Conservation (phyloP, 2,888 invertebrate genomes). For the Scaptomyza tumidula region DNA sequence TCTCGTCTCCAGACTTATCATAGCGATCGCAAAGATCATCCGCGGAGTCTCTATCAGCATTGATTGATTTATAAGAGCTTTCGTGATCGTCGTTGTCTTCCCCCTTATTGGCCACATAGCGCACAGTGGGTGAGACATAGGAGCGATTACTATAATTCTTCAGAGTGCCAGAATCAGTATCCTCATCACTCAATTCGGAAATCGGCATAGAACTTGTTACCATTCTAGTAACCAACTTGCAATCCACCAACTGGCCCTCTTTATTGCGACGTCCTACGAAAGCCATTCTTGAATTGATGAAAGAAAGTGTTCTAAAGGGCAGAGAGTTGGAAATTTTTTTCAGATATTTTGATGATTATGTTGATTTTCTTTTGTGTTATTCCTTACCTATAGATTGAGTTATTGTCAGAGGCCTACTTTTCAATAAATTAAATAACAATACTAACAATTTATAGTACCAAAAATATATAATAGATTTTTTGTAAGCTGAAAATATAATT, state of each 20-base stretch:
- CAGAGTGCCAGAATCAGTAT: conserved; percentile 32
- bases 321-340: conserved; percentile 4
- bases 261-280: conserved; percentile 55
- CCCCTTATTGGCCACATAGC: conserved; percentile 37
- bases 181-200: conserved; percentile 58
- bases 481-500: too few species aligned
- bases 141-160: conserved; percentile 54
- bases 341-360: background rate
- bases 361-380: conserved; percentile 37
- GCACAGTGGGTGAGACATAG: conserved; percentile 58
- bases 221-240: conserved; percentile 37
- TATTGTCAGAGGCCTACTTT: conserved; percentile 8
- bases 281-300: conserved; percentile 40
- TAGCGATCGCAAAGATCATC: background rate
- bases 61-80: background rate
- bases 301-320: conserved; percentile 11
- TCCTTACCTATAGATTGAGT: background rate
- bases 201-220: conserved; percentile 4
- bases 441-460: too few species aligned
- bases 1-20: conserved; percentile 1
- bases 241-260: conserved; percentile 57
- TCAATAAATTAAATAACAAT: too few species aligned
- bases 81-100: conserved; percentile 16
- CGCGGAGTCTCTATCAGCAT: conserved; percentile 4
- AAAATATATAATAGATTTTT: too few species aligned